Evolutionary conservation across 2,797 vertebrate genomes (phyloP), one percentile per base, ranked within the genome.

Genomic region (Gambusia yucatana): DNA sequence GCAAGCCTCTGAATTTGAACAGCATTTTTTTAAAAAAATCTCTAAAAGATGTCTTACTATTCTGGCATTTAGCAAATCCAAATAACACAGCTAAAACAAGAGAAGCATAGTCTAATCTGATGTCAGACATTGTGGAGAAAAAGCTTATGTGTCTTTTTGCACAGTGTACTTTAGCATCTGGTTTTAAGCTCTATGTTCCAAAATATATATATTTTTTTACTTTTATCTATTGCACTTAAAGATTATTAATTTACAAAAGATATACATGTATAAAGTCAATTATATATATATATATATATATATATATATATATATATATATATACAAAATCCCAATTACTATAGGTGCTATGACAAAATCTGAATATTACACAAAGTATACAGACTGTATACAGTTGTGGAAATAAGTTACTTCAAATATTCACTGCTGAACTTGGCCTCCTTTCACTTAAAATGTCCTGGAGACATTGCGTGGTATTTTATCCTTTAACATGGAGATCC

Each of bases 191-290:
- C 89, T 90, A 88, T 87, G 93, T 91, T 89, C 91, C 89, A 90
- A 93, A 94, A 94, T 88, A 91, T 65, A 48, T 48, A 50, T 50
- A 90, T 94, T 89, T 93, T 94, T 91, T 94, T 80, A 89, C 95
- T 95, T 93, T 95, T 93, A 71, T 95, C 94, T 96, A 96, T 96
- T 96, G 96, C 96, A 96, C 96, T 96, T 96, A 92, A 92, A 95
- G 91, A 93, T 95, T 93, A 93, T 92, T 94, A 93, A 87, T 95
- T 95, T 94, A 95, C 94, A 96, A 89, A 91, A 95, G 93, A 95
- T 94, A 95, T 91, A 94, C 92, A 92, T 91, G 88, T 94, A 95
- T 95, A 93, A 94, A 89, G 91, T 94, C 91, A 92, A 92, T 89
- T 87, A 92, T 63, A 76, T 76, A 78, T 77, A 73, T 77, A 73